Evolutionary conservation across 2,113 vertebrate species (phyloP).

Genomic region (Sceloporus tristichus): DNA sequence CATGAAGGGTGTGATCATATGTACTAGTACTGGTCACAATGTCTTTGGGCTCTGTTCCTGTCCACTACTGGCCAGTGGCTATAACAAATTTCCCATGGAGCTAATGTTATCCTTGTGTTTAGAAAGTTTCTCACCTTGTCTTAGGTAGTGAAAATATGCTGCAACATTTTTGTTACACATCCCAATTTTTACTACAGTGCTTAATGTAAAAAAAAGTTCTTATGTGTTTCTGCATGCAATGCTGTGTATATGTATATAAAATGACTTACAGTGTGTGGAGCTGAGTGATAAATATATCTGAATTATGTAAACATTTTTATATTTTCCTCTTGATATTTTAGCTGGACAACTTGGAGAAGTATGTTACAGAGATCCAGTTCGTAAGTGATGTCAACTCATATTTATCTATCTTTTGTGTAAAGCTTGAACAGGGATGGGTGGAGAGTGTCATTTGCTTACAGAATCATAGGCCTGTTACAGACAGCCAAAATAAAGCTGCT

Average conservation of each 20-base stretch:
- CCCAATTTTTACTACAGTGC: no score
- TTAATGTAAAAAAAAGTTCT: no score
- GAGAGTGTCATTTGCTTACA: no score
- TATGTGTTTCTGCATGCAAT: neutral
- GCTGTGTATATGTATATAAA: neutral
- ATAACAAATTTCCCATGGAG: no score
- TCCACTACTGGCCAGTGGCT: no score
- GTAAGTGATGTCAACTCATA: slow-evolving; percentile 67
- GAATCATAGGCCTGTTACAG: no score
- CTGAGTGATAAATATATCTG: neutral
- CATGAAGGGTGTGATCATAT: neutral
- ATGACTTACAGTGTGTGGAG: neutral
- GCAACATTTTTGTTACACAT: no score
- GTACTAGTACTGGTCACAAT: neutral
- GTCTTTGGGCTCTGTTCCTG: neutral
- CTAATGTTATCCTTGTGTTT: no score
- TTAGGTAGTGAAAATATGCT: no score
- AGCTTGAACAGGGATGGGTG: neutral
- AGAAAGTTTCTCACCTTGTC: no score
- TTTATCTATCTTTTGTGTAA: neutral
- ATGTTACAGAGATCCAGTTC: slow-evolving; percentile 76
- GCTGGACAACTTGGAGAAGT: slow-evolving; percentile 76
- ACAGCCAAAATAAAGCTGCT: no score
- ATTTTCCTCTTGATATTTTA: slow-evolving; percentile 57
- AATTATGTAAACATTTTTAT: neutral